Conservation (phyloP, 2,113 vertebrate genomes). For the Copsychus sechellarum region DNA sequence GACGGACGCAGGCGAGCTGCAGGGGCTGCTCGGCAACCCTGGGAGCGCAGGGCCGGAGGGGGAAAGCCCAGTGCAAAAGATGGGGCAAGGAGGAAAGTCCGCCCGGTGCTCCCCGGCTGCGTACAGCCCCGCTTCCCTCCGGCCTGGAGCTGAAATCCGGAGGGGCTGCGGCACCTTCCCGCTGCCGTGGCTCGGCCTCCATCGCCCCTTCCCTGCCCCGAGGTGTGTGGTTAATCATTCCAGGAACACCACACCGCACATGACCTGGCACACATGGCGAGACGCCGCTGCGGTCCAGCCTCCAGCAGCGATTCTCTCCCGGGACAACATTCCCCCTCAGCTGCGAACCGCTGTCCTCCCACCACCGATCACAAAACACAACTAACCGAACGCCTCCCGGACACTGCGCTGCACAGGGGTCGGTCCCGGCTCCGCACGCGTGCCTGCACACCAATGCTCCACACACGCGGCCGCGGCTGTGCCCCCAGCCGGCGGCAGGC, state of each 20-base stretch:
- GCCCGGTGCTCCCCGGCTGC: fast-evolving
- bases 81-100: not conserved
- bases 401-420: fast-evolving
- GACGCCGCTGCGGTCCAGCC: not conserved
- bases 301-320: not conserved
- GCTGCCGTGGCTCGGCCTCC: not conserved
- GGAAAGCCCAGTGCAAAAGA: not conserved
- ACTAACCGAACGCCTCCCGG: not conserved
- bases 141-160: not conserved
- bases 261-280: fast-evolving
- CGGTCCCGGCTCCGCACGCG: fast-evolving
- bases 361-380: fast-evolving
- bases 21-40: not conserved
- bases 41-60: not conserved
- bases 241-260: not conserved
- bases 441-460: not conserved
- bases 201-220: not conserved
- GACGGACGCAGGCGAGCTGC: not conserved
- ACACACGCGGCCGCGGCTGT: fast-evolving
- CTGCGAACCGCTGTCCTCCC: not conserved
- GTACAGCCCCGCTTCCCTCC: not conserved
- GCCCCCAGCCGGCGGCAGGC: not conserved
- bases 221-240: not conserved
- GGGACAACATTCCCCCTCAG: not conserved
- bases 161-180: not conserved